Conservation (phyloP, 2,888 invertebrate genomes). For the Hipparchia semele region DNA sequence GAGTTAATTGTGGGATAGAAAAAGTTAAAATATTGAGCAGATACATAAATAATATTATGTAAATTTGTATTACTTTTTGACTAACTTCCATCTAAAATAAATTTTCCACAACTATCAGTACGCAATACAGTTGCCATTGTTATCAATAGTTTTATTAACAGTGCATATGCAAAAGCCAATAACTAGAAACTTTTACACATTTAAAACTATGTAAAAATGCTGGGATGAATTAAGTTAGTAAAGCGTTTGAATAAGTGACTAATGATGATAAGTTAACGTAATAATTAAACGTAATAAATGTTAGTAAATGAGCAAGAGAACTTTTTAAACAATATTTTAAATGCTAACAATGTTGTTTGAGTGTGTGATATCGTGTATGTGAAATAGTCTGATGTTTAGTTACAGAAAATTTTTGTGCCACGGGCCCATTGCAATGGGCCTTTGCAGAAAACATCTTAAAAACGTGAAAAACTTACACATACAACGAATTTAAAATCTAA, state of each 20-base stretch:
- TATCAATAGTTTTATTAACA: conserved; percentile 58
- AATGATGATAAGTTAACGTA: conserved; percentile 40
- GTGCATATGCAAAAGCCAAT: conserved; percentile 75
- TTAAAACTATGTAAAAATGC: conserved; percentile 45
- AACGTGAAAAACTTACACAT: conserved; percentile 29
- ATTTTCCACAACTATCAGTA: conserved; percentile 61
- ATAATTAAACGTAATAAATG: conserved; percentile 44
- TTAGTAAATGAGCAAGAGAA: conserved; percentile 38
- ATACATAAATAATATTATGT: conserved; percentile 50
- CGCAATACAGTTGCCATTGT: conserved; percentile 79
- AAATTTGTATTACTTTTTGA: conserved; percentile 44
- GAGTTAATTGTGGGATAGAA: conserved; percentile 72
- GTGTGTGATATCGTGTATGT: conserved; percentile 5
- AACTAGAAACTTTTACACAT: conserved; percentile 50
- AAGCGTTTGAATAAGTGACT: conserved; percentile 56
- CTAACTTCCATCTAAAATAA: conserved; percentile 27
- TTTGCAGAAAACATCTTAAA: conserved; percentile 43
- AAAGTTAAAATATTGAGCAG: conserved; percentile 64
- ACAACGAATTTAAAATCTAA: conserved; percentile 26
- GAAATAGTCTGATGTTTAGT: neutral
- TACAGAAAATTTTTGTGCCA: neutral
- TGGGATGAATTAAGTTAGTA: conserved; percentile 49
- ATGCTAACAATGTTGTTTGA: neutral
- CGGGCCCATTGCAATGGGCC: conserved; percentile 8
- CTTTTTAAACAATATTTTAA: conserved; percentile 15